phyloP scores from a whole-genome alignment of 1,140 invertebrate genomes.

The Samia ricini region DNA sequence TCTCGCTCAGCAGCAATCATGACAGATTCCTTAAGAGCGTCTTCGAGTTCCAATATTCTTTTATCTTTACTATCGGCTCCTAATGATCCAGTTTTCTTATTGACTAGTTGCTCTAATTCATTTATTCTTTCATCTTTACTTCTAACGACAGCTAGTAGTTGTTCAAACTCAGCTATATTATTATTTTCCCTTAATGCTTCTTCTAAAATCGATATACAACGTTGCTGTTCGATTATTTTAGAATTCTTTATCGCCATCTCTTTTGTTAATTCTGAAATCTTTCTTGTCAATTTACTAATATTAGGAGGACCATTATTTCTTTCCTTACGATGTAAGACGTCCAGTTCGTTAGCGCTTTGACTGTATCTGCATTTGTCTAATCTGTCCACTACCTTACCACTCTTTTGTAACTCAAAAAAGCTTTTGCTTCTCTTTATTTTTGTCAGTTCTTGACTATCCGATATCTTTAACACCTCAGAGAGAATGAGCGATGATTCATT shows the following conservation, averaged over 20 bases:
- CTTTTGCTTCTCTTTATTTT: conserved; percentile 65
- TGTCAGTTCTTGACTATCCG: conserved; percentile 54
- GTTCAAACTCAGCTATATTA: conserved; percentile 77
- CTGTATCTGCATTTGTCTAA: conserved; percentile 62
- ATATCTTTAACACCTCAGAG: conserved; percentile 66
- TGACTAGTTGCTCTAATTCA: conserved; percentile 74
- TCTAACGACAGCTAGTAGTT: conserved; percentile 74
- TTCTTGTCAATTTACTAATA: conserved; percentile 55
- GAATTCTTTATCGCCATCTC: conserved; percentile 75
- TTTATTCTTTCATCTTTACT: conserved; percentile 76
- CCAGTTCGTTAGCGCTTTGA: conserved; percentile 60
- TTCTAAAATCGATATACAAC: conserved; percentile 77
- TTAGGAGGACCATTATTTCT: conserved; percentile 39
- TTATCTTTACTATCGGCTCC: conserved; percentile 55
- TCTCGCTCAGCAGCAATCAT: conserved; percentile 82
- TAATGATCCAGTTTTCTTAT: conserved; percentile 68
- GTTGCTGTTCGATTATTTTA: conserved; percentile 78
- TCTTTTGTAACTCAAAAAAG: conserved; percentile 69
- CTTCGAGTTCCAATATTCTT: conserved; percentile 88
- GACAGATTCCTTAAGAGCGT: conserved; percentile 85
- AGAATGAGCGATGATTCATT: conserved; percentile 70
- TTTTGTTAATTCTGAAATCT: conserved; percentile 69
- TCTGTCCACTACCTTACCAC: conserved; percentile 73
- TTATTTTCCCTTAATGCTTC: conserved; percentile 76
- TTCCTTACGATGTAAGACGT: conserved; percentile 36